Evolutionary conservation across 37 sponge, comb jelly and placozoan species (phyloP).

Genomic region (Agelas oroides): DNA sequence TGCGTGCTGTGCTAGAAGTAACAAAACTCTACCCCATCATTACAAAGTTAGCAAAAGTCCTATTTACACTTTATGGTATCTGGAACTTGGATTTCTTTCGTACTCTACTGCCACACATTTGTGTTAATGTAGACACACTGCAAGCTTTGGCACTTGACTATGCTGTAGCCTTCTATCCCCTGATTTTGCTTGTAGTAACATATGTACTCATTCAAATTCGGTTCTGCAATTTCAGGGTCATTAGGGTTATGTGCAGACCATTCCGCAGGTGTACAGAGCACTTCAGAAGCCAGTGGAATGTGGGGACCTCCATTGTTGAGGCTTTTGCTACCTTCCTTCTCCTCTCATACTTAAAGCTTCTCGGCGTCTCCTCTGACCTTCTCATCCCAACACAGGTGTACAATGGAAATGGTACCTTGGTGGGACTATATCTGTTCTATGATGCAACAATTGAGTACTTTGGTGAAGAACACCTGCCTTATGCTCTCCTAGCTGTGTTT

Average conservation of each 20-base stretch:
- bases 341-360: slow-evolving; percentile 58
- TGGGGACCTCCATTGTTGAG: slow-evolving; percentile 40
- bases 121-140: slow-evolving; percentile 1
- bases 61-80: no score
- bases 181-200: slow-evolving; percentile 8
- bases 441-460: slow-evolving; percentile 55
- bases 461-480: slow-evolving; percentile 40
- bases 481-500: slow-evolving; percentile 36
- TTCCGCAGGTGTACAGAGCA: slow-evolving; percentile 3
- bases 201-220: slow-evolving; percentile 17
- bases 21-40: no score
- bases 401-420: not conserved
- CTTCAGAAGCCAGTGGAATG: slow-evolving; percentile 31
- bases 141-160: slow-evolving; percentile 24
- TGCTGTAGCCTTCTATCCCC: slow-evolving; percentile 25
- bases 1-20: no score
- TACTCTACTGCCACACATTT: not conserved
- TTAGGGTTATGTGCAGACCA: slow-evolving; percentile 18
- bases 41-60: no score
- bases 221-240: not conserved
- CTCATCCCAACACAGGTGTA: slow-evolving; percentile 35
- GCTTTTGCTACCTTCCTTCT: slow-evolving; percentile 71
- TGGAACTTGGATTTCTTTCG: no score
- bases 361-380: slow-evolving; percentile 41
- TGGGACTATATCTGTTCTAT: slow-evolving; percentile 6